These are phyloP conservation scores for Pandion haliaetus DNA, from an alignment of 2,113 vertebrate species.

Conservation along the genomic window DNA sequence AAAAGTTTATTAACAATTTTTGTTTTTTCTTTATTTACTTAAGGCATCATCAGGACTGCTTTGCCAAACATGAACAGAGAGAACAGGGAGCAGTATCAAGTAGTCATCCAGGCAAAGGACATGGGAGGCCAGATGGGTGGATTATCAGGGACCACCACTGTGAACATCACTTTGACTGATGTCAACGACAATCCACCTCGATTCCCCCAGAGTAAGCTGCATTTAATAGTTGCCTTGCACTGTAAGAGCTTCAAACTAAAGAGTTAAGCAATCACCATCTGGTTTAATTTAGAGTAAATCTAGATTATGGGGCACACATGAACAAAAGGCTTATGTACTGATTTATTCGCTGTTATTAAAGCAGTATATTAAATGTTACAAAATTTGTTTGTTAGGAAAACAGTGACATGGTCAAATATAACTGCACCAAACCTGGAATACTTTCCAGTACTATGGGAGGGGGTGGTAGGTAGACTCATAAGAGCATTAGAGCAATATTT, in stretches of 20 bases:
- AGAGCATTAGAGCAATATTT: slow-evolving; percentile 28
- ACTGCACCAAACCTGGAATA: neutral
- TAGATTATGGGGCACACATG: slow-evolving; percentile 38
- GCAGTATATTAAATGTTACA: slow-evolving; percentile 37
- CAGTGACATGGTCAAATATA: neutral
- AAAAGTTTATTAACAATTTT: neutral
- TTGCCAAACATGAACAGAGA: slow-evolving; percentile 84
- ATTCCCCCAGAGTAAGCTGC: slow-evolving; percentile 80
- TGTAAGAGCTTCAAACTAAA: neutral
- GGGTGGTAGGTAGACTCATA: neutral
- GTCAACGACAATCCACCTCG: slow-evolving; percentile 84
- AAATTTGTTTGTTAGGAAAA: neutral
- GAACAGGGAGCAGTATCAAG: slow-evolving; percentile 81
- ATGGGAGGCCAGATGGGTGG: slow-evolving; percentile 87
- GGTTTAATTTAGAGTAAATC: slow-evolving; percentile 60
- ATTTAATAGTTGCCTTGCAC: slow-evolving; percentile 7
- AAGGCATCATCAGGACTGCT: slow-evolving; percentile 82
- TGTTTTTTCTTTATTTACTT: slow-evolving; percentile 1
- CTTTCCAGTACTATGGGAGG: neutral
- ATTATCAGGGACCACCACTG: slow-evolving; percentile 79
- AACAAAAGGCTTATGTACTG: slow-evolving; percentile 39
- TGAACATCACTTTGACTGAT: slow-evolving; percentile 82
- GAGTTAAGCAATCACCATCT: slow-evolving; percentile 43
- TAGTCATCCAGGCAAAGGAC: slow-evolving; percentile 83
- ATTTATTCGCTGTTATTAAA: slow-evolving; percentile 41